Conservation (phyloP, 2,113 vertebrate species). For the Elephas maximus region DNA sequence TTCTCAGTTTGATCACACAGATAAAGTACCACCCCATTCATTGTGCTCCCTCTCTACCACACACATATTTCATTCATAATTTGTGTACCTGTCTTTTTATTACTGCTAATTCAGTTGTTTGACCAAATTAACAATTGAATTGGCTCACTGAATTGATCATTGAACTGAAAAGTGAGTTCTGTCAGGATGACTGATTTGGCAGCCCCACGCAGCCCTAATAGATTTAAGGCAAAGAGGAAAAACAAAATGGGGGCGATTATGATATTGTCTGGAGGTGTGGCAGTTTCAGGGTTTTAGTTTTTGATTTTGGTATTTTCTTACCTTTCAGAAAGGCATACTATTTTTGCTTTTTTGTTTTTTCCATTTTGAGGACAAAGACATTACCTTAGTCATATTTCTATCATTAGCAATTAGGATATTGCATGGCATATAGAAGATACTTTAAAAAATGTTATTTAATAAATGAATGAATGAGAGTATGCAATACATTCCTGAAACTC, state of each 20-base stretch:
- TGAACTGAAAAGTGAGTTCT: background rate
- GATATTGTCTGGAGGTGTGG: background rate
- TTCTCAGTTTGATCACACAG: background rate
- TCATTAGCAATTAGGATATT: conserved; percentile 6
- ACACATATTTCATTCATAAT: background rate
- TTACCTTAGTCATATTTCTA: background rate
- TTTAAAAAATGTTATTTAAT: conserved; percentile 32
- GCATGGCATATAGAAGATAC: conserved; percentile 23
- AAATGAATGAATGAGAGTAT: conserved; percentile 38
- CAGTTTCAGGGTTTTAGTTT: background rate
- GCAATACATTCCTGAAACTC: conserved; percentile 54
- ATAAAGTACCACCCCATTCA: background rate
- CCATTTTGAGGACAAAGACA: background rate
- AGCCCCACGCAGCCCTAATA: background rate
- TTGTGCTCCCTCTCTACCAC: background rate
- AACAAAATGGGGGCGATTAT: accelerated
- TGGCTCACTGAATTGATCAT: background rate
- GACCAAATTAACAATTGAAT: background rate
- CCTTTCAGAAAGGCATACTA: background rate
- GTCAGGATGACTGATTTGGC: background rate
- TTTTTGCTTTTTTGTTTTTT: background rate
- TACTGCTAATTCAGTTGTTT: background rate
- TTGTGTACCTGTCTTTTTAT: background rate
- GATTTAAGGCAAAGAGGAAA: background rate
- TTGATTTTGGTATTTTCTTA: background rate